Percentiles rank a stretch among this genome's conserved stretches.
These are phyloP conservation scores for Nudaria mundana DNA, from an alignment of 2,888 invertebrate species.

Conservation along the genomic window DNA sequence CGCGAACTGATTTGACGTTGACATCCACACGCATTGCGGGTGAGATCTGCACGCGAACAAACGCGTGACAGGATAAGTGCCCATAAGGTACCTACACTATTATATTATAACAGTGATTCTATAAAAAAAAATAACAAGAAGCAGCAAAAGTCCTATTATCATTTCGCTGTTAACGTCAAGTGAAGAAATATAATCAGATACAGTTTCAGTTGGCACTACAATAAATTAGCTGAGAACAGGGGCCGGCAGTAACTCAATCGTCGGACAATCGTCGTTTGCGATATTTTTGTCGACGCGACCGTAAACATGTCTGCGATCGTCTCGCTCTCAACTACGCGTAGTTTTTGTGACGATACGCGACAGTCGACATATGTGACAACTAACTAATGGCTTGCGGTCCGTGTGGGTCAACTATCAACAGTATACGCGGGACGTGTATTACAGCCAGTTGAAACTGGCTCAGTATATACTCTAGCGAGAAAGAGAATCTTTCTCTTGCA, in stretches of 20 bases:
- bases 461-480: no score
- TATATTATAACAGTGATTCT: not conserved
- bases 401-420: no score
- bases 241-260: constrained; percentile 60
- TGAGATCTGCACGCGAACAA: no score
- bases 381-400: constrained; percentile 27
- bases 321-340: constrained; percentile 28
- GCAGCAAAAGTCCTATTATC: constrained; percentile 3
- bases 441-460: no score
- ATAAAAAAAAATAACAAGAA: not conserved
- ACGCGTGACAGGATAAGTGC: no score
- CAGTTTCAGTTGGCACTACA: constrained; percentile 45
- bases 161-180: constrained; percentile 12
- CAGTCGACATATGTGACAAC: constrained; percentile 38
- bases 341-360: constrained; percentile 38
- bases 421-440: no score
- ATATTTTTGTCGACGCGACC: constrained; percentile 69
- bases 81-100: no score
- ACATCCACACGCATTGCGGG: no score
- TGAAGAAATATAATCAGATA: constrained; percentile 26
- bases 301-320: constrained; percentile 62
- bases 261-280: constrained; percentile 48
- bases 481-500: no score
- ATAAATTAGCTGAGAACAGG: constrained; percentile 59
- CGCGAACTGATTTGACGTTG: no score